Base-by-base conservation (phyloP, 2,888 invertebrate species). In the Fragum whitleyi region DNA sequence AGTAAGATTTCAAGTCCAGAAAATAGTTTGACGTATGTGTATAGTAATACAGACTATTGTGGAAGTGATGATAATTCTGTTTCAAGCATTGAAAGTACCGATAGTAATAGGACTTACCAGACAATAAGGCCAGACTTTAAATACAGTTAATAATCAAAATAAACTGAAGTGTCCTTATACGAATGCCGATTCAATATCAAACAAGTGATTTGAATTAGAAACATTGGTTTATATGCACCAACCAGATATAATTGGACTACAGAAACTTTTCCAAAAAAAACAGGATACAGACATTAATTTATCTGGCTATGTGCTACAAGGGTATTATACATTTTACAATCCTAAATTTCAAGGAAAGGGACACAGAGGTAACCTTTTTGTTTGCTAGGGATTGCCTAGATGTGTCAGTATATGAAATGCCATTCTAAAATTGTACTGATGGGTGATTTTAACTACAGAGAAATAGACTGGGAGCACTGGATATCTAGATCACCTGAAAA, bases 381-480 rank as follows among this genome's bases (percentile, higher is more conserved):
- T 62, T 62, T 32, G 36, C 26, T 11, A 29, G 26, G 26, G 32
- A 21, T 7, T 62, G 26, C n/a, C 11, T 21, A n/a, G 62, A 62
- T 9, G 62, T 19, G 2, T 14, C 26, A 62, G 23, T 11, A 26
- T 62, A 62, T n/a, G 26, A 62, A 62, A 36, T 7, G 14, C 7
- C 62, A 62, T 62, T 23, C 11, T 62, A 28, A 28, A 62, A 36
- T 62, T 29, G 62, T 62, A 28, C 2, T 62, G 26, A 62, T 62
- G 62, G 36, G 62, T 9, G 62, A 62, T n/a, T 67, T 67, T 42
- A 67, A 67, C 23, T 39, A 39, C 14, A 36, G 42, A n/a, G 67
- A 67, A 29, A 67, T 67, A 23, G 42, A 67, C 26, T 67, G 67
- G 39, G 26, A 42, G 23, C 28, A 28, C 29, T 67, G 42, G 39